phyloP scores from a whole-genome alignment of 2,797 vertebrate genomes.

The Margarornis squamiger region DNA sequence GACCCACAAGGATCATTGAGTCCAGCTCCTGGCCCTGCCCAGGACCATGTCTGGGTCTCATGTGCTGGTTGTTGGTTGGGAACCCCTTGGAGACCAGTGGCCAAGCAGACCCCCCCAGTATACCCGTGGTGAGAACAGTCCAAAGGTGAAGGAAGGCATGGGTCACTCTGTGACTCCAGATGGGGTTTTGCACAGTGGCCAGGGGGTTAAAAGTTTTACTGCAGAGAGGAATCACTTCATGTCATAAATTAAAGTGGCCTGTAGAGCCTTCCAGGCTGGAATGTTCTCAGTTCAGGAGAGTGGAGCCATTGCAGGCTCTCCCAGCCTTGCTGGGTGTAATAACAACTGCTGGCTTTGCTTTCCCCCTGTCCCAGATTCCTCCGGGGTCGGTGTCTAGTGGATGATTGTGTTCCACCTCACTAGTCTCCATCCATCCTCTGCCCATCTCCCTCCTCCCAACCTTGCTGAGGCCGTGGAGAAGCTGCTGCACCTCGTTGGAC shows the following conservation, averaged over 20 bases:
- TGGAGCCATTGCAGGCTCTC: rapidly evolving
- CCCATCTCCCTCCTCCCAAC: background rate
- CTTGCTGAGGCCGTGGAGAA: slow-evolving; percentile 30
- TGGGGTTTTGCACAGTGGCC: background rate
- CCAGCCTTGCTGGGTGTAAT: rapidly evolving
- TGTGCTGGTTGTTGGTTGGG: background rate
- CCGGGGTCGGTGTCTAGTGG: background rate
- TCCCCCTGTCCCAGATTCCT: background rate
- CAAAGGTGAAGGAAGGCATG: rapidly evolving
- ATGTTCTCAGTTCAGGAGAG: rapidly evolving
- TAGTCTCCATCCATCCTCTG: slow-evolving; percentile 44
- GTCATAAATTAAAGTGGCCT: background rate
- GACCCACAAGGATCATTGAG: background rate
- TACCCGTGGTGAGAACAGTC: background rate
- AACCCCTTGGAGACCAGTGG: background rate
- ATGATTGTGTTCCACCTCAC: slow-evolving; percentile 37
- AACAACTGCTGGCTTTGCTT: background rate
- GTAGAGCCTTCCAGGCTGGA: background rate
- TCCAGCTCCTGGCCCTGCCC: background rate
- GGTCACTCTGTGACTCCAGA: background rate
- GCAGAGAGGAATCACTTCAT: background rate
- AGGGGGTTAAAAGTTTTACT: background rate
- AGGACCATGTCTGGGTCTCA: background rate
- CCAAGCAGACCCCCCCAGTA: background rate
- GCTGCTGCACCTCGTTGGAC: slow-evolving; percentile 40